Evolutionary conservation across 2,797 vertebrate species (phyloP), one percentile per base, ranked within the genome.

Genomic region (Telmatherina bonti): DNA sequence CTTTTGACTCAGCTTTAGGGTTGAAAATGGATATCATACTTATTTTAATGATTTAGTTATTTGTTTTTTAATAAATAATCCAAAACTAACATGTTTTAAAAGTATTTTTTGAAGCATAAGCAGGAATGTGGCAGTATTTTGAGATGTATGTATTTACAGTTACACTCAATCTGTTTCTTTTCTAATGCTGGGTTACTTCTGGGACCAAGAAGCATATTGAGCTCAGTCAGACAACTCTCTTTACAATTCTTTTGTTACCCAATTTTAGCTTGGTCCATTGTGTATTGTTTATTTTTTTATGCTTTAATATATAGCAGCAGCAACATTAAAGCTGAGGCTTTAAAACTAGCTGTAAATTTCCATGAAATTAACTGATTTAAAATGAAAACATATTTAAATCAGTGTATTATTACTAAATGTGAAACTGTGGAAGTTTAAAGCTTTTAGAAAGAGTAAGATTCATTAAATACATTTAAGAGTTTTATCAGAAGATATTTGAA

Each of bases 141-240:
- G 3, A 10, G 18, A 20, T 16, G 1, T 16, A 2, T 33, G 4
- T 47, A 10, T 71, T 71, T 71, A 0, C 38, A 53, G 1, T 47
- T 47, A 43, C 61, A 36, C 2, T 22, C 20, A 22, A 22, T 22
- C 47, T 49, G 12, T 15, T 10, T 22, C n/a, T 22, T 47, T 51
- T 52, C 47, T 12, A 51, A 24, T 24, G n/a, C 1, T 12, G 24
- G 49, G 24, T 5, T 29, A 27, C 13, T 36, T 12, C 59, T 22
- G 59, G 22, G 49, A 4, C n/a, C n/a, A 33, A 38, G 43, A 45
- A 8, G 18, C 43, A 45, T 45, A 22, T 64, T 29, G 0, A 56
- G 33, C 62, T 35, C 29, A 57, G 43, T 35, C 56, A 59, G 45
- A 16, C n/a, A 49, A 67, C 54, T 35, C 16, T 60, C 43, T 35